Evolutionary conservation across 2,113 vertebrate genomes (phyloP).

Genomic region (Apistogramma diplotaenia): DNA sequence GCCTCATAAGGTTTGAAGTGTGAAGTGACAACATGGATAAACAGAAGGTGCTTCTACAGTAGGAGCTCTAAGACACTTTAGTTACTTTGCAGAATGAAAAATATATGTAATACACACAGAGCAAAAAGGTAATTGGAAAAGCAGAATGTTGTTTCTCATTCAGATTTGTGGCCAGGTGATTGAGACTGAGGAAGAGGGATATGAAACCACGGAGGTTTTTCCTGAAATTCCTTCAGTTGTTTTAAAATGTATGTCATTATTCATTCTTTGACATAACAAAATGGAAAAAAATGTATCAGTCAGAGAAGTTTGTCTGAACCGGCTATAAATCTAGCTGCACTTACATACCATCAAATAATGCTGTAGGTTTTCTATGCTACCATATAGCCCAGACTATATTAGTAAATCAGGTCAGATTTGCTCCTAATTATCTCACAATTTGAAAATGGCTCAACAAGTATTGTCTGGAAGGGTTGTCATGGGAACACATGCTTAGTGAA

Average conservation of each 20-base stretch:
- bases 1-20: slow-evolving; percentile 16
- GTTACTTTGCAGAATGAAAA: background rate
- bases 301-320: background rate
- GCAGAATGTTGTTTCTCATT: background rate
- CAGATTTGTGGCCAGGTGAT: background rate
- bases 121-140: background rate
- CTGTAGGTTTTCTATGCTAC: background rate
- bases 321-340: background rate
- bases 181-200: background rate
- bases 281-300: background rate
- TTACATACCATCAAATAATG: background rate
- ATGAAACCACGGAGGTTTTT: background rate
- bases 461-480: background rate
- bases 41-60: background rate
- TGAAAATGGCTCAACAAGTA: no score
- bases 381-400: background rate
- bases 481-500: background rate
- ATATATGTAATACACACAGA: background rate
- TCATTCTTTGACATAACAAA: background rate
- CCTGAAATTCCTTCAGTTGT: background rate
- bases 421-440: background rate
- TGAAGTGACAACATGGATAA: slow-evolving; percentile 26
- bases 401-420: background rate
- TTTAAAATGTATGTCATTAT: background rate
- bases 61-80: background rate